phyloP scores from a whole-genome alignment of 2,888 invertebrate genomes.

The Rhagonycha lutea region DNA sequence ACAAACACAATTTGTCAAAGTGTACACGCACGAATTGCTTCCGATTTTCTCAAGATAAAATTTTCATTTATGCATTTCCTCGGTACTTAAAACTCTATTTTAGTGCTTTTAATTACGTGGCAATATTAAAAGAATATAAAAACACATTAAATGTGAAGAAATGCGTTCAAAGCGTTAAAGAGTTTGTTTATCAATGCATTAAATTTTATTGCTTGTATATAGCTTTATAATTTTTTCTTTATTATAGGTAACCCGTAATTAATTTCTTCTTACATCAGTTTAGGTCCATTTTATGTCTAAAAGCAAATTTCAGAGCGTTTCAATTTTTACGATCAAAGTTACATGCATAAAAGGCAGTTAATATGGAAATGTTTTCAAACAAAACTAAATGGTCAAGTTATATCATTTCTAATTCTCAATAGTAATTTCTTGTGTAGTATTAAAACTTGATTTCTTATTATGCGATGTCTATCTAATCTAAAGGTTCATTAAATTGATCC shows the following conservation, averaged over 20 bases:
- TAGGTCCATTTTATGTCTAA: neutral
- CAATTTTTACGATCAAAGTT: neutral
- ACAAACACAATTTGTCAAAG: no score
- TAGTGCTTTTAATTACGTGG: neutral
- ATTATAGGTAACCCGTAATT: neutral
- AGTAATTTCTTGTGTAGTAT: slow-evolving; percentile 8
- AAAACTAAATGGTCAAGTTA: neutral
- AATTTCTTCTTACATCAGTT: neutral
- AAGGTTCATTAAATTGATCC: slow-evolving; percentile 31
- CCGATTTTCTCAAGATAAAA: neutral
- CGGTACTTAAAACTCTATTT: neutral
- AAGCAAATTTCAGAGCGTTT: neutral
- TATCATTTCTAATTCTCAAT: neutral
- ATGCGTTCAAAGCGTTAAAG: neutral
- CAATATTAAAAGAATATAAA: neutral
- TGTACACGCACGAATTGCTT: neutral
- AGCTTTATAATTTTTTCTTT: neutral
- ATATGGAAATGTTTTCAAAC: neutral
- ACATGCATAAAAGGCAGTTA: neutral
- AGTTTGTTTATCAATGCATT: neutral
- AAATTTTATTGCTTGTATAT: slow-evolving; percentile 1
- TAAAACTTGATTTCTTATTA: slow-evolving; percentile 8
- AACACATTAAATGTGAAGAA: neutral
- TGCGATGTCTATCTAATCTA: slow-evolving; percentile 27
- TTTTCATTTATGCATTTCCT: neutral